A percentile compares a stretch with the other conserved stretches of the same genome.
phyloP scores from a whole-genome alignment of 2,113 vertebrate species.

The Cyphomyrus plagiostoma region DNA sequence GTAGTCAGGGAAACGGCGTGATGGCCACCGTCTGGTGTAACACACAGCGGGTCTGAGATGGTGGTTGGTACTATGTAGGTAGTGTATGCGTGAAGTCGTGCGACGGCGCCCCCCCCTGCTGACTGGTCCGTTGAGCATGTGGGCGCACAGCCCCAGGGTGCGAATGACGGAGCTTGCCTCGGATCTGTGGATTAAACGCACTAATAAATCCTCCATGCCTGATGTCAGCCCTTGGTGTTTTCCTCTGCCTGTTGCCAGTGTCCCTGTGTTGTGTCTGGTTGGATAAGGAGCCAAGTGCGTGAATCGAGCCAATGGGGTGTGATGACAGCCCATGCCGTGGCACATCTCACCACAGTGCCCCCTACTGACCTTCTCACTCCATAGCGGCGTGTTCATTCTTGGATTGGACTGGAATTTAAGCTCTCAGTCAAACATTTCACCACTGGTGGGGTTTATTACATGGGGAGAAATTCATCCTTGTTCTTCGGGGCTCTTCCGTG shows the following conservation, averaged over 20 bases:
- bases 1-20: background rate
- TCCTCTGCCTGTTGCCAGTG: background rate
- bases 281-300: background rate
- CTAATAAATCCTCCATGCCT: background rate
- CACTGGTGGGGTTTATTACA: background rate
- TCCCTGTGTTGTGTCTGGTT: background rate
- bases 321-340: background rate
- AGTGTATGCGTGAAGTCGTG: background rate
- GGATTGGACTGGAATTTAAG: background rate
- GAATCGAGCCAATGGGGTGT: background rate
- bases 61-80: background rate
- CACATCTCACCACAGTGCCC: background rate
- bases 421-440: background rate
- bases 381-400: background rate
- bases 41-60: background rate
- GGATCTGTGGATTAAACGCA: background rate
- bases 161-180: background rate
- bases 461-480: background rate
- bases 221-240: background rate
- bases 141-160: background rate
- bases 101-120: background rate
- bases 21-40: background rate
- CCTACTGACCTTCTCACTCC: background rate
- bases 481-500: background rate
- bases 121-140: background rate